Conservation (phyloP, 2,113 vertebrate genomes). For the Halichoeres trimaculatus region DNA sequence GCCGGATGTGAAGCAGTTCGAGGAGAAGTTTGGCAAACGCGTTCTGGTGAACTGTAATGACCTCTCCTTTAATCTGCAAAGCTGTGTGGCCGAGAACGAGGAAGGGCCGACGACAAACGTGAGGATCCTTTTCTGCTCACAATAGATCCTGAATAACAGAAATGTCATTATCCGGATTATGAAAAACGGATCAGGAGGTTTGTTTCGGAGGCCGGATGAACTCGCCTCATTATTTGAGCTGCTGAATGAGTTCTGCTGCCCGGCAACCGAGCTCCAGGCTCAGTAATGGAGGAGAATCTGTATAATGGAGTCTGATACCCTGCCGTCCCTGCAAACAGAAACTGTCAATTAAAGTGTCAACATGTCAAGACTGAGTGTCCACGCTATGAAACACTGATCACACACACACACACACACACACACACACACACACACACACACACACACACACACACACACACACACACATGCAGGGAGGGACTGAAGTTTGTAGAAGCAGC, state of each 20-base stretch:
- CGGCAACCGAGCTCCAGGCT: constrained; percentile 58
- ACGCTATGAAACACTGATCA: constrained; percentile 11
- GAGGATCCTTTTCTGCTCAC: neutral
- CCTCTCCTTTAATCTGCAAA: constrained; percentile 96
- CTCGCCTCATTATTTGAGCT: constrained; percentile 36
- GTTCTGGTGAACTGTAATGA: constrained; percentile 97
- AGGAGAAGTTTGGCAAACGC: constrained; percentile 97
- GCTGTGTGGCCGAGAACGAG: constrained; percentile 97
- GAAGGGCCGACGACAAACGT: constrained; percentile 98
- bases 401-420: constrained; percentile 16
- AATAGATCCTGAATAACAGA: constrained; percentile 16
- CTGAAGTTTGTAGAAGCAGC: neutral
- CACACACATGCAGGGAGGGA: neutral
- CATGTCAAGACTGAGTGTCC: constrained; percentile 24
- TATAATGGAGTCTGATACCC: constrained; percentile 66
- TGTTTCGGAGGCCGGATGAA: constrained; percentile 27
- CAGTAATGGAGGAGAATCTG: constrained; percentile 47
- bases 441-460: constrained; percentile 12
- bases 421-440: neutral
- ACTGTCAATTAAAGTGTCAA: constrained; percentile 44
- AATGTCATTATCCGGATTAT: constrained; percentile 32
- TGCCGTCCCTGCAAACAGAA: constrained; percentile 57
- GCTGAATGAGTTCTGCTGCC: constrained; percentile 53
- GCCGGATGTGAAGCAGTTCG: constrained; percentile 94
- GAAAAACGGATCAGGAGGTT: constrained; percentile 28